Evolutionary conservation across 2,888 invertebrate species (phyloP).

Genomic region (Drosophila gaucha): DNA sequence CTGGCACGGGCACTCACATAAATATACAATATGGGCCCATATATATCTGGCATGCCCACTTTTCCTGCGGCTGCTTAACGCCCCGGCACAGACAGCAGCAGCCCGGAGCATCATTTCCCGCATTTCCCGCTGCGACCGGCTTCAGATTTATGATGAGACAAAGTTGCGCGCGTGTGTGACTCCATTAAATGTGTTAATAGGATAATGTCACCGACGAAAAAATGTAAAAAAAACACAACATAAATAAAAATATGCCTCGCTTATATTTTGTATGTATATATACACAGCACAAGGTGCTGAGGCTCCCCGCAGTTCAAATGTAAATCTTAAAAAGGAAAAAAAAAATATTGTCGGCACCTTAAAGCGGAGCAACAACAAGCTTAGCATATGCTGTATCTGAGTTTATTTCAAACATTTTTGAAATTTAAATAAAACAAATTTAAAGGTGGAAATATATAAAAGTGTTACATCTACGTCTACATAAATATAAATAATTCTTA

Average conservation of each 20-base stretch:
- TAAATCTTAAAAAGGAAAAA: constrained; percentile 45
- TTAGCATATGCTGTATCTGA: neutral
- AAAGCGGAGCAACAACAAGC: constrained; percentile 27
- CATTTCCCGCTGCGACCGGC: constrained; percentile 64
- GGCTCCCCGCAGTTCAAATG: constrained; percentile 49
- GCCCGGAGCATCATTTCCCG: constrained; percentile 45
- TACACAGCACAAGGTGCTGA: neutral
- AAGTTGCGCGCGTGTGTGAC: constrained; percentile 73
- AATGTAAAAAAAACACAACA: constrained; percentile 27
- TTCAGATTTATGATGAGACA: constrained; percentile 74
- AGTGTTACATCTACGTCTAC: no score
- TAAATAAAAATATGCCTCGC: constrained; percentile 30
- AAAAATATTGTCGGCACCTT: constrained; percentile 12
- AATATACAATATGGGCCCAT: constrained; percentile 65
- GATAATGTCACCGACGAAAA: constrained; percentile 54
- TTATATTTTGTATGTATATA: constrained; percentile 32
- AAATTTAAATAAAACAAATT: no score
- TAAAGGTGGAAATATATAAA: no score
- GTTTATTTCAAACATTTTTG: no score
- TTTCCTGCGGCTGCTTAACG: constrained; percentile 29
- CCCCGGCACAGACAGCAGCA: constrained; percentile 36
- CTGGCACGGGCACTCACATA: constrained; percentile 38
- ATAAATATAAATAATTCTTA: no score
- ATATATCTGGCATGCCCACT: constrained; percentile 48
- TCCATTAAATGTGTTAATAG: constrained; percentile 77